A percentile compares a stretch with the other conserved stretches of the same genome.
Evolutionary conservation across 1,140 invertebrate genomes (phyloP).

Genomic region (Dreissena polymorpha): DNA sequence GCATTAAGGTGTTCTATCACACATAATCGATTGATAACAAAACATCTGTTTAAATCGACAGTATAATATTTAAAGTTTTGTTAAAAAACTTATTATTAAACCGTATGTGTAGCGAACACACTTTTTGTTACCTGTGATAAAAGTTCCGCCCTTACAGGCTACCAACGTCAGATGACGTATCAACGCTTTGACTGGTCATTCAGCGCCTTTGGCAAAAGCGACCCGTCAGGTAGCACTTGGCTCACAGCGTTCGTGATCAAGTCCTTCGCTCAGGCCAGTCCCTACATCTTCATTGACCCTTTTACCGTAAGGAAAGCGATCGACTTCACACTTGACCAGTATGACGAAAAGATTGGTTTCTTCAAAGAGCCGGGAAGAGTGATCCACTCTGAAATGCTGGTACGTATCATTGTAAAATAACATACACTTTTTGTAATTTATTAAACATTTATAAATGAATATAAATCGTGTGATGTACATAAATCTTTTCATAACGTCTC

Average conservation of each 20-base stretch:
- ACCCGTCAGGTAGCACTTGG: slow-evolving; percentile 93
- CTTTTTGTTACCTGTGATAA: background rate
- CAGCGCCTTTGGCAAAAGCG: slow-evolving; percentile 92
- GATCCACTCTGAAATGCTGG: slow-evolving; percentile 75
- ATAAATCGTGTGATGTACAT: no score
- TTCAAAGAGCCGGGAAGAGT: slow-evolving; percentile 83
- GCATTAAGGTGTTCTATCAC: background rate
- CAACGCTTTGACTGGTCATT: slow-evolving; percentile 95
- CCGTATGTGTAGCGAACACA: background rate
- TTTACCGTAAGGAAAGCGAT: slow-evolving; percentile 87
- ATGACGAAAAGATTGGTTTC: slow-evolving; percentile 88
- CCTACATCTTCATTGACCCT: slow-evolving; percentile 88
- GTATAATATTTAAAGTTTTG: background rate
- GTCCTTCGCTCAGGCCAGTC: slow-evolving; percentile 90
- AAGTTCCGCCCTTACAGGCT: slow-evolving; percentile 79
- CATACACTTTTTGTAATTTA: background rate
- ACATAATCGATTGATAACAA: background rate
- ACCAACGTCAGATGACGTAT: slow-evolving; percentile 96
- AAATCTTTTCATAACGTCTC: background rate
- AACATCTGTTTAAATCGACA: background rate
- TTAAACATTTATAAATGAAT: no score
- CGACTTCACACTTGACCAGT: slow-evolving; percentile 89
- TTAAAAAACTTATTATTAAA: background rate
- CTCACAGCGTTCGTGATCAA: slow-evolving; percentile 87
- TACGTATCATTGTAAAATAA: slow-evolving; percentile 26